Base-by-base conservation (phyloP, 2,113 vertebrate genomes). In the Pleuronectes platessa region DNA sequence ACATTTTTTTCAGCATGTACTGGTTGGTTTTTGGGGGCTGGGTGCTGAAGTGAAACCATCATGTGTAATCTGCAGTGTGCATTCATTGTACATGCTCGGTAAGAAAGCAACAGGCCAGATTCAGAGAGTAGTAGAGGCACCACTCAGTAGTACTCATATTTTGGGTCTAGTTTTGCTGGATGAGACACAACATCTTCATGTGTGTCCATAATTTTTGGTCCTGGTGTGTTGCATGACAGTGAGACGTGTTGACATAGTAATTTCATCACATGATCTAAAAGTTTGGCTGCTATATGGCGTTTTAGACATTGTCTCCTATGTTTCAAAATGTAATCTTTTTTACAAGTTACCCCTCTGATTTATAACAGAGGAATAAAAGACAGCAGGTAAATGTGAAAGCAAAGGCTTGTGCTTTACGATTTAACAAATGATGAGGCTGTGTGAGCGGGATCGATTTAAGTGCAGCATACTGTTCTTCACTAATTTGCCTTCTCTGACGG, bases 401-500 rank as follows among this genome's bases (percentile, higher is more conserved):
- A 55, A 37, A 70, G 63, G 37, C 47, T 81, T 35, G n/a, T 64
- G 49, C 40, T 20, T 68, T 69, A 26, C 68, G 54, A 71, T 73
- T 75, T 40, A 61, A 67, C 45, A 18, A 26, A 62, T 68, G 45
- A 49, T 26, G 67, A 56, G 59, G 74, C 73, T 68, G 75, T 68
- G 73, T 42, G 83, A 74, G 76, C 47, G 35, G 65, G 56, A 83
- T 79, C 40, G 49, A 61, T 66, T 68, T 73, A 60, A 47, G 60
- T 31, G 27, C 55, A 31, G 76, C 24, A 61, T 71, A 59, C 42
- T 31, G 71, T 37, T 75, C 76, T 58, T 56, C 42, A 67, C 69
- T 80, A 81, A 83, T 88, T 66, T 72, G 70, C 61, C 67, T 74
- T 23, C 56, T 84, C 74, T 75, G 84, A 88, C 83, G 78, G 67